These are phyloP conservation scores for Vesta saturnalis DNA, from an alignment of 2,888 invertebrate genomes.

Conservation along the genomic window DNA sequence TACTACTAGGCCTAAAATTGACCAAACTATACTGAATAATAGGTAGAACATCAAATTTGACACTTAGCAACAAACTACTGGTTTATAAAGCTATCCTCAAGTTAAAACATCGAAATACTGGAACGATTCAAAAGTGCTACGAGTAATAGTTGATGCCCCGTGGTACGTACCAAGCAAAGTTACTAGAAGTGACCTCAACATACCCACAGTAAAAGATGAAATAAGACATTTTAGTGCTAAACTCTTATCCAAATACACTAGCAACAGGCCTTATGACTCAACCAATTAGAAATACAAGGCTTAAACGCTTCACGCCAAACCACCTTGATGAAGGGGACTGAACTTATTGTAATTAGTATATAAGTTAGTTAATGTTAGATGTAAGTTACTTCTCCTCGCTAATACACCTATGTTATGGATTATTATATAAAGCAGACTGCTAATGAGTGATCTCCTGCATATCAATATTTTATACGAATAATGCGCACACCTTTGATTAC, in stretches of 20 bases:
- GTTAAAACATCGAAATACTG: not conserved
- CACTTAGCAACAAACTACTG: not conserved
- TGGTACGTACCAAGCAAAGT: not conserved
- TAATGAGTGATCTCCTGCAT: not conserved
- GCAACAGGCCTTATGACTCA: not conserved
- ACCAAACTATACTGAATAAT: not conserved
- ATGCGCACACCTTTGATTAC: too few relatives aligned
- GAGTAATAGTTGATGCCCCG: not conserved
- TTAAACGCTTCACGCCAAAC: not conserved
- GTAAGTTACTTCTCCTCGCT: not conserved
- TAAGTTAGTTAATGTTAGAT: not conserved
- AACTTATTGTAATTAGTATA: too few relatives aligned
- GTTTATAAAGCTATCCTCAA: conserved; percentile 2
- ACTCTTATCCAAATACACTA: not conserved
- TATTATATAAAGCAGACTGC: not conserved
- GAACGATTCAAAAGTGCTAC: not conserved
- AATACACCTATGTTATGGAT: not conserved
- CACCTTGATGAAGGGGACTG: not conserved
- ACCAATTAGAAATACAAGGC: not conserved
- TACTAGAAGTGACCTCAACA: not conserved
- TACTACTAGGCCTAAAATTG: not conserved
- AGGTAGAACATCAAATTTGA: not conserved
- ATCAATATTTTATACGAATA: too few relatives aligned
- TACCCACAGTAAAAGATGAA: not conserved
- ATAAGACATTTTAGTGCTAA: not conserved